Conservation (phyloP, 2,113 vertebrate genomes). For the Cranoglanis bouderius region DNA sequence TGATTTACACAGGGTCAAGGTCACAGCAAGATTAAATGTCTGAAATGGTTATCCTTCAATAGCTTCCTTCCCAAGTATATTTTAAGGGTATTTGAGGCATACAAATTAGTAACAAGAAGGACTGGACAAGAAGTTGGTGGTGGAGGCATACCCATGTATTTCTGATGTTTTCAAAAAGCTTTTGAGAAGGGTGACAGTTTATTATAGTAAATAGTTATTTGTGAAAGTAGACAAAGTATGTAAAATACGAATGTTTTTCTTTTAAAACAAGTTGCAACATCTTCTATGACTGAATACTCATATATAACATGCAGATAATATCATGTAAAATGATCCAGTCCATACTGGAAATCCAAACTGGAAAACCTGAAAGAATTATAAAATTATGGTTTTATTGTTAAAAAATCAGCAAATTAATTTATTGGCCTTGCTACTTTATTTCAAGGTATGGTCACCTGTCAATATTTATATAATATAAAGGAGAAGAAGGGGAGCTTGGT, state of each 20-base stretch:
- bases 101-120: background rate
- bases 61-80: too few species aligned
- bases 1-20: background rate
- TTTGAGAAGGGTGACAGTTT: background rate
- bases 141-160: background rate
- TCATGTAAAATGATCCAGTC: background rate
- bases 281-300: background rate
- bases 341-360: background rate
- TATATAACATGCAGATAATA: background rate
- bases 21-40: background rate
- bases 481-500: background rate
- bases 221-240: background rate
- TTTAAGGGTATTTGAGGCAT: background rate
- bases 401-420: background rate
- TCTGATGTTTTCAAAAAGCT: background rate
- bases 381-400: background rate
- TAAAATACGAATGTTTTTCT: background rate
- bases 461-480: background rate
- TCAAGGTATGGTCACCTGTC: background rate
- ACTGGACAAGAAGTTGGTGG: background rate
- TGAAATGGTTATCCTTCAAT: background rate
- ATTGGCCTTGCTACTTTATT: background rate
- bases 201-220: background rate
- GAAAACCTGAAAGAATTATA: background rate
- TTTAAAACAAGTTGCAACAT: background rate